Percentiles rank a stretch among this genome's conserved stretches.
phyloP scores from a whole-genome alignment of 2,888 invertebrate species.

The Busseola fusca region DNA sequence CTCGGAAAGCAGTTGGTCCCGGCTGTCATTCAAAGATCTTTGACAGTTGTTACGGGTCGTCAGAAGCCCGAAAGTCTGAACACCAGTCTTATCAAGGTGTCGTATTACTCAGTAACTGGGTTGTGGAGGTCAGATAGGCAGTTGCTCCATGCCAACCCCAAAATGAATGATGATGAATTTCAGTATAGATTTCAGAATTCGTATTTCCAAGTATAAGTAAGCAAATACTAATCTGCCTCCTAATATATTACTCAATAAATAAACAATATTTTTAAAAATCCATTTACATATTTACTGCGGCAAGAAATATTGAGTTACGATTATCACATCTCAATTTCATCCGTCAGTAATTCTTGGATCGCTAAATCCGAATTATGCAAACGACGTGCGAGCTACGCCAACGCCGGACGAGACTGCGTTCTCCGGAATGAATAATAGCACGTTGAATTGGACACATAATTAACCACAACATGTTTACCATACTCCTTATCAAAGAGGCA shows the following conservation, averaged over 20 bases:
- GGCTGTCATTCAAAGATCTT: too few relatives aligned
- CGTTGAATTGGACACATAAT: conserved; percentile 48
- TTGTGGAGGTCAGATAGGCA: too few relatives aligned
- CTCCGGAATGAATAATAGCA: conserved; percentile 51
- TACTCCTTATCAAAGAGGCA: conserved; percentile 24
- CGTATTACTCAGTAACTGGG: too few relatives aligned
- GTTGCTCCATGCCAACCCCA: too few relatives aligned
- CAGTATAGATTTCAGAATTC: not conserved
- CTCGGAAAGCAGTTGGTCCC: too few relatives aligned
- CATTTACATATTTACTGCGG: conserved; percentile 37
- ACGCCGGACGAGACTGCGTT: conserved; percentile 36
- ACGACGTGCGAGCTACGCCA: conserved; percentile 41
- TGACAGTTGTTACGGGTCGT: too few relatives aligned
- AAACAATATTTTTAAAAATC: conserved; percentile 22
- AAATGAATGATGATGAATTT: too few relatives aligned
- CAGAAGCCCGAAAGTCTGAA: too few relatives aligned
- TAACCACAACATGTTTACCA: conserved; percentile 43
- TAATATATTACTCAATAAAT: conserved; percentile 16
- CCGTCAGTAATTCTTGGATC: conserved; percentile 52
- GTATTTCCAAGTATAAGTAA: not conserved
- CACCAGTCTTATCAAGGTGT: too few relatives aligned
- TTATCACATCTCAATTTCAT: conserved; percentile 53
- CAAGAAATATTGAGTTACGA: conserved; percentile 43
- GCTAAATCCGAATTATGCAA: conserved; percentile 60
- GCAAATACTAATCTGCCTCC: not conserved